Percentiles rank a stretch among this genome's conserved stretches.
These are phyloP conservation scores for Catagonus wagneri DNA, from an alignment of 2,113 vertebrate genomes.

Conservation along the genomic window DNA sequence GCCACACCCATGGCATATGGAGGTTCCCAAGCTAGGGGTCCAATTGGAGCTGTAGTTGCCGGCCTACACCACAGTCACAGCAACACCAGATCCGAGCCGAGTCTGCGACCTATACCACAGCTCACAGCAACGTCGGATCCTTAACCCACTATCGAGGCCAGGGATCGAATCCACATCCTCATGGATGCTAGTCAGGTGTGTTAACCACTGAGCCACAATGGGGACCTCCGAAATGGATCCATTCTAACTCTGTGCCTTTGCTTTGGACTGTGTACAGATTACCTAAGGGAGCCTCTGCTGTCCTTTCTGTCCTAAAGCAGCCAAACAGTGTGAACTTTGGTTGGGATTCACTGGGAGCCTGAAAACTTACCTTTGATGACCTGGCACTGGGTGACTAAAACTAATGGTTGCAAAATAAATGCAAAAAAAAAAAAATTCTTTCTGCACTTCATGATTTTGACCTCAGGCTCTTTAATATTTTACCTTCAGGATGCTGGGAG, in stretches of 20 bases:
- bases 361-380: conserved; percentile 40
- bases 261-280: neutral
- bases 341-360: conserved; percentile 9
- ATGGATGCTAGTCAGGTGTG: too few relatives aligned
- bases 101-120: too few relatives aligned
- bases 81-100: too few relatives aligned
- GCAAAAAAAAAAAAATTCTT: neutral
- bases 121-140: too few relatives aligned
- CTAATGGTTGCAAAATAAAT: conserved; percentile 41
- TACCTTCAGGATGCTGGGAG: neutral
- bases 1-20: too few relatives aligned
- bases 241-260: neutral
- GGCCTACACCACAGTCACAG: too few relatives aligned
- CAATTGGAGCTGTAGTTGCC: too few relatives aligned
- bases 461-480: neutral
- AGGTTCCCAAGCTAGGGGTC: too few relatives aligned
- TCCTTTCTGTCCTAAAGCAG: neutral
- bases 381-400: neutral
- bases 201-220: too few relatives aligned
- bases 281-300: neutral
- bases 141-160: too few relatives aligned
- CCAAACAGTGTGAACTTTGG: neutral
- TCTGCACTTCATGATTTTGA: conserved; percentile 10
- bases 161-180: too few relatives aligned
- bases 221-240: neutral